Evolutionary conservation across 2,888 invertebrate species (phyloP), one percentile per base, ranked within the genome.

Genomic region (Loripinus fragilis): DNA sequence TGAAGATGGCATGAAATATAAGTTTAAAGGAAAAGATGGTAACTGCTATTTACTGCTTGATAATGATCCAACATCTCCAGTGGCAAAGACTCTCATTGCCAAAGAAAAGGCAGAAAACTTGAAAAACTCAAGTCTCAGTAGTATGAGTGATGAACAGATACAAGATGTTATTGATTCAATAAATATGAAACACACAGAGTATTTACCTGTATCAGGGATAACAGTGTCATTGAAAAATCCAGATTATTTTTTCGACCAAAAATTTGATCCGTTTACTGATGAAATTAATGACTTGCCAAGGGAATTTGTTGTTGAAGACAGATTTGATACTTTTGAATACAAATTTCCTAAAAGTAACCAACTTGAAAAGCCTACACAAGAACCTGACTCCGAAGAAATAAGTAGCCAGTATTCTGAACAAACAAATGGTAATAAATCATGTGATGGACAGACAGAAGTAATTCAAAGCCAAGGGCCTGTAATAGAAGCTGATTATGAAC

Each of bases 131-230:
- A 60, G 60, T 20, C 33, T 60, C 5, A 60, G 60, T 33, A 60
- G 60, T 33, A 60, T 60, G 60, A 60, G 60, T 60, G 60, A 60
- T 60, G 60, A 60, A 17, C 60, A 60, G 60, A 60, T 60, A 33
- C 33, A 60, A 33, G 33, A 60, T 33, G 60, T 20, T 2, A 60
- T 60, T 33, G 60, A 60, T 60, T 60, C 60, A 60, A 60, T 60
- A 8, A 60, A 20, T 33, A 10, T 33, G 33, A 60, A 60, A 60
- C 30, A 60, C 20, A 33, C 60, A 30, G 60, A 60, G 33, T 60
- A 60, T 20, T 33, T 60, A 60, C 60, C 60, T 10, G 60, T 60
- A 5, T 60, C 60, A 20, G 60, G 33, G 12, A 33, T 60, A 17
- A 12, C 60, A 8, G 33, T 60, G 10, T 60, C 60, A 30, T 33